Percentiles rank a stretch among this genome's conserved stretches.
Conservation (phyloP, 1,140 invertebrate species). For the Diachasma alloeum region DNA sequence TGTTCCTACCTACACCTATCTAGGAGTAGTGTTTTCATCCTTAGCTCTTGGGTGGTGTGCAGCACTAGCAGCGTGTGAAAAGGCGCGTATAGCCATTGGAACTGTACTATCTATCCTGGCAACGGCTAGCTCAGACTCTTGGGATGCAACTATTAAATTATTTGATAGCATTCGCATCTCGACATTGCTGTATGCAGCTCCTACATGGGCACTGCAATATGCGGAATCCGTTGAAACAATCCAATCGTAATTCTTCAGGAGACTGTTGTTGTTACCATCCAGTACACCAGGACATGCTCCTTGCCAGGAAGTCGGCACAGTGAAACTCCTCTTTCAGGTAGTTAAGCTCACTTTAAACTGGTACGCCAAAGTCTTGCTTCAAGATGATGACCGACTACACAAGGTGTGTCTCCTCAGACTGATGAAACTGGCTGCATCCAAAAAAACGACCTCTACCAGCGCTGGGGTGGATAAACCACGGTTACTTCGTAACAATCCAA, state of each 20-base stretch:
- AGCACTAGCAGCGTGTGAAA: background rate
- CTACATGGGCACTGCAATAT: slow-evolving; percentile 20
- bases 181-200: slow-evolving; percentile 15
- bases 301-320: too few relatives aligned
- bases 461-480: too few relatives aligned
- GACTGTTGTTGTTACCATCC: slow-evolving; percentile 6
- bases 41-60: slow-evolving; percentile 1
- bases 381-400: too few relatives aligned
- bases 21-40: slow-evolving; percentile 15
- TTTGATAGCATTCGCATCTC: slow-evolving; percentile 14
- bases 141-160: slow-evolving; percentile 8
- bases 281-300: slow-evolving; percentile 16
- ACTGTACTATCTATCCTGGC: background rate
- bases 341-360: too few relatives aligned
- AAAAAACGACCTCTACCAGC: too few relatives aligned
- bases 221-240: slow-evolving; percentile 13
- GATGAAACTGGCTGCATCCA: too few relatives aligned
- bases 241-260: slow-evolving; percentile 27
- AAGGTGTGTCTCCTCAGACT: too few relatives aligned
- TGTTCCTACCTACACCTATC: too few relatives aligned
- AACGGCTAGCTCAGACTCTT: slow-evolving; percentile 3
- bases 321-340: too few relatives aligned
- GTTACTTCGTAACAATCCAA: too few relatives aligned
- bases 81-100: slow-evolving; percentile 12
- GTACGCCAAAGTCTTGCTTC: too few relatives aligned